These are phyloP conservation scores for Pyrocoelia pectoralis DNA, from an alignment of 2,888 invertebrate genomes.

Conservation along the genomic window DNA sequence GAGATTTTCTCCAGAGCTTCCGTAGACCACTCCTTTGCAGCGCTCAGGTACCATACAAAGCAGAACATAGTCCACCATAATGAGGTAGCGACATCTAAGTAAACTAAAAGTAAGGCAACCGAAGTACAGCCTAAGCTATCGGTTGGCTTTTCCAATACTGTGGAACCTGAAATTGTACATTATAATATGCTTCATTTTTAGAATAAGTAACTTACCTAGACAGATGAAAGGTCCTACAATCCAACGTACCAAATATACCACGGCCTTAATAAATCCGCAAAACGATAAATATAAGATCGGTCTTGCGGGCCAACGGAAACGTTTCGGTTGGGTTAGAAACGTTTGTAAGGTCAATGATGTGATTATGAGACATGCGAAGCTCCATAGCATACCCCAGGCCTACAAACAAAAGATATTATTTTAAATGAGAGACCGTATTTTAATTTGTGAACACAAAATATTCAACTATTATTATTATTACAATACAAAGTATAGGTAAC, in stretches of 20 bases:
- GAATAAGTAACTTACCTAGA: conserved; percentile 38
- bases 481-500: too few relatives aligned
- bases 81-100: conserved; percentile 80
- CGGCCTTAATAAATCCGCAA: conserved; percentile 62
- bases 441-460: too few relatives aligned
- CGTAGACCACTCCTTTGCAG: conserved; percentile 92
- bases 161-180: conserved; percentile 7
- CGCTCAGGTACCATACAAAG: conserved; percentile 89
- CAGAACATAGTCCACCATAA: conserved; percentile 91
- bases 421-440: too few relatives aligned
- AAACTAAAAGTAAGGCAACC: conserved; percentile 57
- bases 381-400: conserved; percentile 79
- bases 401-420: conserved; percentile 29
- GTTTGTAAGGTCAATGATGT: conserved; percentile 86
- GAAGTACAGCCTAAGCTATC: conserved; percentile 44
- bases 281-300: conserved; percentile 90
- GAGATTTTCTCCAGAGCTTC: conserved; percentile 89
- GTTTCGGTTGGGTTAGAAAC: conserved; percentile 86
- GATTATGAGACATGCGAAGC: conserved; percentile 80
- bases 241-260: conserved; percentile 50
- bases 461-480: too few relatives aligned
- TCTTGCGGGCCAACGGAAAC: conserved; percentile 93
- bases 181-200: not conserved
- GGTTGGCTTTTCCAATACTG: conserved; percentile 27
- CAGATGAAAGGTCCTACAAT: conserved; percentile 51